phyloP scores from a whole-genome alignment of 1,140 invertebrate species.

The Brachionus koreanus region DNA sequence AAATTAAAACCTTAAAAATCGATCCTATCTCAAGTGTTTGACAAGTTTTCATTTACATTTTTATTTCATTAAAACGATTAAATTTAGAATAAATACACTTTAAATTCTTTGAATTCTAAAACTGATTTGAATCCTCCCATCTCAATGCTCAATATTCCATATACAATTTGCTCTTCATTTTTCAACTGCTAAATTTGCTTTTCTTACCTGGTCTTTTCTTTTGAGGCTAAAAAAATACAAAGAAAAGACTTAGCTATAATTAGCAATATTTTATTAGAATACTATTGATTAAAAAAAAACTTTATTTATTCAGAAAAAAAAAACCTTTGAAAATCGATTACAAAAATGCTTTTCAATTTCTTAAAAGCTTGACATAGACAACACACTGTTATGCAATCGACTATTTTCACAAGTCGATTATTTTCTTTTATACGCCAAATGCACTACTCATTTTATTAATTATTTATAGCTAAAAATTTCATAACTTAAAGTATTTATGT shows the following conservation, averaged over 20 bases:
- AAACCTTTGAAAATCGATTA: not conserved
- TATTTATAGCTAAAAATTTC: not conserved
- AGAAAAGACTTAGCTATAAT: not conserved
- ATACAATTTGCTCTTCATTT: not conserved
- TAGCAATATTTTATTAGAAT: not conserved
- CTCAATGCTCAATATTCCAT: not conserved
- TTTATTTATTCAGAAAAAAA: not conserved
- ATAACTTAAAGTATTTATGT: not conserved
- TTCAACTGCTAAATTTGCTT: not conserved
- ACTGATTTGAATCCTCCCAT: not conserved
- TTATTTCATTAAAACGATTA: not conserved
- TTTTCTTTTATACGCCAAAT: not conserved
- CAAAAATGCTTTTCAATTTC: not conserved
- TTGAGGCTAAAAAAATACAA: not conserved
- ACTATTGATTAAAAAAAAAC: not conserved
- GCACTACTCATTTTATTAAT: not conserved
- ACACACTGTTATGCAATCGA: not conserved
- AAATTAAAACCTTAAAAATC: slow-evolving; percentile 13
- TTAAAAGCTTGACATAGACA: not conserved
- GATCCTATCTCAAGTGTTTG: slow-evolving; percentile 29
- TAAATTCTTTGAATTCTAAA: slow-evolving; percentile 18
- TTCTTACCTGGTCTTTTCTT: not conserved
- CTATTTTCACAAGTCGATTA: not conserved
- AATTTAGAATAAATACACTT: slow-evolving; percentile 22
- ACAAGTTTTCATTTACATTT: slow-evolving; percentile 10